Evolutionary conservation across 2,797 vertebrate species (phyloP), one percentile per base, ranked within the genome.

Genomic region (Smutsia gigantea): DNA sequence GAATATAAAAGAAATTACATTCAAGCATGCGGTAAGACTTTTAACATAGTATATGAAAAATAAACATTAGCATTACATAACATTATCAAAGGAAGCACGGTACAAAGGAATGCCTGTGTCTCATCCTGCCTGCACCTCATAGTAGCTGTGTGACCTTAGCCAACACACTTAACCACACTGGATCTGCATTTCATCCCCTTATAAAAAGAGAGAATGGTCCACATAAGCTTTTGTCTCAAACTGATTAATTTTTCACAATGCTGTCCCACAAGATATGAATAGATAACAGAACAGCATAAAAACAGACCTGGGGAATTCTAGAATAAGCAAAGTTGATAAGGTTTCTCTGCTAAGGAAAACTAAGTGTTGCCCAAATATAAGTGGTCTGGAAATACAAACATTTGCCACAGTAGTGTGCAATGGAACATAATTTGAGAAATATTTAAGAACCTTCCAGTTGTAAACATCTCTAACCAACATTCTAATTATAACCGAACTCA

Each of bases 151-250:
- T 74, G 61, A 89, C 63, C 37, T 91, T 31, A 88, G 63, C 49
- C 7, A 85, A 92, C 37, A 93, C 14, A 74, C 4, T 31, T 49
- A 87, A 61, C 31, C 18, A 94, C 13, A 91, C 0, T 83, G 25
- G 10, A 69, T 57, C 61, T 92, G 71, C 55, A 93, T 55, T 90
- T 86, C 63, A 29, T 86, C 9, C 51, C 71, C 49, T 55, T 66
- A 94, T 1, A 78, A 94, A 92, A 71, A 64, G 5, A 85, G 72
- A 75, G 25, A 46, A 82, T 19, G 61, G 15, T 69, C 14, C 23
- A 85, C 7, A 88, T 53, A 19, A 82, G 37, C 61, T 92, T 96
- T 93, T 86, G 51, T 85, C 49, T 87, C 74, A 94, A 89, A 86
- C 27, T 71, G 27, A 71, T 78, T 0, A 53, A 79, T 1, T 25